phyloP scores from a whole-genome alignment of 1,140 invertebrate species.

The Ruditapes philippinarum region DNA sequence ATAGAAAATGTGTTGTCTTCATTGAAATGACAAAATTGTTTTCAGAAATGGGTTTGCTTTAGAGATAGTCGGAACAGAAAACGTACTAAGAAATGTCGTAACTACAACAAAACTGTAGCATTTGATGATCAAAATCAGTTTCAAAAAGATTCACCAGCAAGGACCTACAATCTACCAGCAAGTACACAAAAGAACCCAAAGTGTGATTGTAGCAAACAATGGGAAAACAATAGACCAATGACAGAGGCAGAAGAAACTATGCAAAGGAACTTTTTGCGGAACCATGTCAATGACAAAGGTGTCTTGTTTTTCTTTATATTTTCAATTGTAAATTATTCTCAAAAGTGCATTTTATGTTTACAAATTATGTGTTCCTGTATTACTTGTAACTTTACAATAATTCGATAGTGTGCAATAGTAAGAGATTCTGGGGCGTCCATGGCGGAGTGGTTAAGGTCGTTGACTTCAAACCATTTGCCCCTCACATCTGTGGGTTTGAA shows the following conservation, averaged over 20 bases:
- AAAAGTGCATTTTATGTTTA: too few species aligned
- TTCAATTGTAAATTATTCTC: too few species aligned
- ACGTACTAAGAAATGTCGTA: conserved; percentile 56
- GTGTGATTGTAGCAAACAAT: conserved; percentile 44
- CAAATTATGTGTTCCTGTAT: too few species aligned
- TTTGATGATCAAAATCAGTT: background rate
- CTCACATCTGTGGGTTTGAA: too few species aligned
- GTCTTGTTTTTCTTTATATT: too few species aligned
- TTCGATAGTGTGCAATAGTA: too few species aligned
- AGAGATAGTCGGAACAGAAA: conserved; percentile 46
- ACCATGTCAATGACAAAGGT: background rate
- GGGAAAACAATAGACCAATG: background rate
- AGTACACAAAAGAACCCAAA: conserved; percentile 27
- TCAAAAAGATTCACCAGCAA: conserved; percentile 21
- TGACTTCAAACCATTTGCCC: too few species aligned
- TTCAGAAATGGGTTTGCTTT: conserved; percentile 62
- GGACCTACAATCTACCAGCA: conserved; percentile 2
- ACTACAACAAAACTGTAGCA: conserved; percentile 54
- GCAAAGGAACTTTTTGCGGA: conserved; percentile 1
- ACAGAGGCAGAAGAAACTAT: background rate
- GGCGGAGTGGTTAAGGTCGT: too few species aligned
- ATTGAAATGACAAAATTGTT: too few species aligned
- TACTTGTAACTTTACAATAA: too few species aligned
- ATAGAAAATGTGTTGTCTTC: too few species aligned
- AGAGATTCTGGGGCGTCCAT: too few species aligned